Conservation (phyloP, 2,797 vertebrate species). For the Xerus rutilus region DNA sequence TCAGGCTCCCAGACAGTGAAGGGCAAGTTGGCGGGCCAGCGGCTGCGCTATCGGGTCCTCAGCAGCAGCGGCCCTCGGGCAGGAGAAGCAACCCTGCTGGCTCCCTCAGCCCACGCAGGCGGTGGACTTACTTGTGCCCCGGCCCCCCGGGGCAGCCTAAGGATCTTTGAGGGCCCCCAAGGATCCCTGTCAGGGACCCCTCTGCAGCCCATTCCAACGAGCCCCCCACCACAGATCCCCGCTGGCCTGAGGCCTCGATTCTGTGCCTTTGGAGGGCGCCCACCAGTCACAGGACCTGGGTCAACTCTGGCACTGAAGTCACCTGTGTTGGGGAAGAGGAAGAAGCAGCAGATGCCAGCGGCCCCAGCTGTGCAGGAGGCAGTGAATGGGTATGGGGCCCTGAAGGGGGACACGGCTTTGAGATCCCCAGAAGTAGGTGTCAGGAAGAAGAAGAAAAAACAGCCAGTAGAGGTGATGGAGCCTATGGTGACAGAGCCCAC, state of each 20-base stretch:
- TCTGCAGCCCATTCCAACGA: constrained; percentile 86
- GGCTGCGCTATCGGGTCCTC: constrained; percentile 88
- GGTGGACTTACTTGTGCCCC: constrained; percentile 80
- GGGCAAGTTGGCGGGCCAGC: constrained; percentile 67
- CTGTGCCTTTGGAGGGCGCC: constrained; percentile 90
- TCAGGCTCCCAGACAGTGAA: constrained; percentile 86
- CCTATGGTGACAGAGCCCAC: fast-evolving
- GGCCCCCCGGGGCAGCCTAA: constrained; percentile 87
- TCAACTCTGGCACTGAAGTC: constrained; percentile 45
- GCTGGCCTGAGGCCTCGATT: constrained; percentile 91
- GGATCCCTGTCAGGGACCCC: constrained; percentile 71
- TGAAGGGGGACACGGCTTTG: not conserved
- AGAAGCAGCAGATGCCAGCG: constrained; percentile 23
- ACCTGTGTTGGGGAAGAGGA: constrained; percentile 65
- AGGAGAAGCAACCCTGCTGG: constrained; percentile 87
- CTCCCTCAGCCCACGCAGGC: not conserved
- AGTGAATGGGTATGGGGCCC: constrained; percentile 22
- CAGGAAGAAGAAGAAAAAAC: constrained; percentile 68
- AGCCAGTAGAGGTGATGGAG: not conserved
- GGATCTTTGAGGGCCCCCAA: constrained; percentile 88
- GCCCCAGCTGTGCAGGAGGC: not conserved
- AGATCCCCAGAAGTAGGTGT: constrained; percentile 52
- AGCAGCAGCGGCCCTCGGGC: constrained; percentile 60
- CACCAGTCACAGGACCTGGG: constrained; percentile 58
- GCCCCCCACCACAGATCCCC: constrained; percentile 88